A percentile compares a stretch with the other conserved stretches of the same genome.
Conservation (phyloP, 2,797 vertebrate genomes). For the Dicrostonyx torquatus region DNA sequence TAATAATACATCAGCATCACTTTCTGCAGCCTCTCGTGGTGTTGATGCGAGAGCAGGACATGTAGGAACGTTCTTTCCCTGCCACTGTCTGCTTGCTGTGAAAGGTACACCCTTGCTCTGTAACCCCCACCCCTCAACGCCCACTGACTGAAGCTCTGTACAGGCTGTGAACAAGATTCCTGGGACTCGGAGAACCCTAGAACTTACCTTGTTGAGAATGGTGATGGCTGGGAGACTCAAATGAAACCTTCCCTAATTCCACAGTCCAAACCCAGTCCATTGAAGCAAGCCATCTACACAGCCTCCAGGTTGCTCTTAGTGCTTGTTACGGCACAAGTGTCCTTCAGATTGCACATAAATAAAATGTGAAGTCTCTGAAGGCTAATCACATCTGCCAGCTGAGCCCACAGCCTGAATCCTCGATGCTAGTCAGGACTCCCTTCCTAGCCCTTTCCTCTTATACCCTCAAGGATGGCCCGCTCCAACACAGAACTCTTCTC, state of each 20-base stretch:
- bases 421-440: background rate
- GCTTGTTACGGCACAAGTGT: accelerated
- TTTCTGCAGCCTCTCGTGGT: too few relatives aligned
- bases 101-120: background rate
- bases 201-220: background rate
- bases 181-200: background rate
- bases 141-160: background rate
- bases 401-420: background rate
- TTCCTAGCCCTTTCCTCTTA: background rate
- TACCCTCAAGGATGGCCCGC: background rate
- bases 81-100: too few relatives aligned
- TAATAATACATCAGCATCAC: background rate
- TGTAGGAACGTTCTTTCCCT: background rate
- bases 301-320: background rate
- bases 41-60: accelerated
- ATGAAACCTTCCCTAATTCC: background rate
- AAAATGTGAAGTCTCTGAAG: background rate
- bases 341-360: background rate
- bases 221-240: background rate
- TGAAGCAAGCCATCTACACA: background rate
- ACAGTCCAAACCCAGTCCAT: accelerated
- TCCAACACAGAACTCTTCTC: background rate
- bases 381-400: background rate
- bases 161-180: background rate
- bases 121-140: accelerated